phyloP scores from a whole-genome alignment of 2,113 vertebrate genomes.

The Zosterops hypoxanthus region DNA sequence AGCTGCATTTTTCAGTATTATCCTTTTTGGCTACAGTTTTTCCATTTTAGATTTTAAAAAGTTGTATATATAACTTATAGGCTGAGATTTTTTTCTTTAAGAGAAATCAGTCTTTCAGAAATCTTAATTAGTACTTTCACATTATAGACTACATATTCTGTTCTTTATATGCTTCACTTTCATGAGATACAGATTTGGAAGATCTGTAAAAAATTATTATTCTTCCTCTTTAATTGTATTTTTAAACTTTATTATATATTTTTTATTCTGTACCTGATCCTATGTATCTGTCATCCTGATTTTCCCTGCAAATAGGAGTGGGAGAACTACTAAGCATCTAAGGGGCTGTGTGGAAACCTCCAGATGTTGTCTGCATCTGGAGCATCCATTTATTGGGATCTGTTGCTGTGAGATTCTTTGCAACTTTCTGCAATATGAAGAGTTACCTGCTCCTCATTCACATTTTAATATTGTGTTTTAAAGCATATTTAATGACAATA shows the following conservation, averaged over 20 bases:
- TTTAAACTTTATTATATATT: not conserved
- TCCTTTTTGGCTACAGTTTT: not conserved
- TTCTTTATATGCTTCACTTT: not conserved
- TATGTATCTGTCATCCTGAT: not conserved
- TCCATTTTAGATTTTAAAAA: not conserved
- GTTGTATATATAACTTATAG: not conserved
- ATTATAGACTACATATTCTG: not conserved
- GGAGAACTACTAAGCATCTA: not conserved
- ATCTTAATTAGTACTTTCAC: not conserved
- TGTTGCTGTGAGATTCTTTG: not conserved
- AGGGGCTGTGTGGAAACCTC: not conserved
- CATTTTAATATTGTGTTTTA: not conserved
- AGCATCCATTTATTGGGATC: not conserved
- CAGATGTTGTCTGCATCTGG: rapidly evolving
- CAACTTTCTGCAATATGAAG: not conserved
- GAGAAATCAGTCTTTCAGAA: not conserved
- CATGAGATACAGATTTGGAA: not conserved
- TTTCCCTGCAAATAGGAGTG: not conserved
- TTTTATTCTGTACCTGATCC: not conserved
- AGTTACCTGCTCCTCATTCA: not conserved
- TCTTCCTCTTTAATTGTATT: not conserved
- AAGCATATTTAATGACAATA: not conserved
- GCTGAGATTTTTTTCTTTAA: not conserved
- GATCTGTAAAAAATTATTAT: not conserved
- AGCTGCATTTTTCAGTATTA: not conserved